phyloP scores from a whole-genome alignment of 2,113 vertebrate species.

The Callopanchax toddi region DNA sequence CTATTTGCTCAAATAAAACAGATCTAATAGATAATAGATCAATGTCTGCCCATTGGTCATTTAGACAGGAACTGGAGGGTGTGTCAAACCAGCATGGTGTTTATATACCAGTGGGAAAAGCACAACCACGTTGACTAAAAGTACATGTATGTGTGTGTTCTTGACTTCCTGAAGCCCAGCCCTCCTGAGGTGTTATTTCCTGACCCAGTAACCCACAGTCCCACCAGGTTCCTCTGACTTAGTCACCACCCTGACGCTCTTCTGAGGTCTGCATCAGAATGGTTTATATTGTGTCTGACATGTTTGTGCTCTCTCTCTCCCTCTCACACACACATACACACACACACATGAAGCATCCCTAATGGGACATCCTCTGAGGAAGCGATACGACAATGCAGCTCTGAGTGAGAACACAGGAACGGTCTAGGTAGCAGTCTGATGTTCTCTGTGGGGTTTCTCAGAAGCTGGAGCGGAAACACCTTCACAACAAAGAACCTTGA shows the following conservation, averaged over 20 bases:
- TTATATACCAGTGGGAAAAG: neutral
- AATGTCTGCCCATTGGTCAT: no score
- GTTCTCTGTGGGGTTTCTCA: constrained; percentile 59
- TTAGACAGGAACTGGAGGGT: no score
- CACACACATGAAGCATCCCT: constrained; percentile 47
- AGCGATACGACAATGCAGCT: constrained; percentile 50
- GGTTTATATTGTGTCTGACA: neutral
- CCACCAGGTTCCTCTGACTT: constrained; percentile 13
- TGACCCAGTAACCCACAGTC: constrained; percentile 23
- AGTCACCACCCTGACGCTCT: constrained; percentile 15
- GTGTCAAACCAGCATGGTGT: no score
- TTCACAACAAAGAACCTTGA: constrained; percentile 65
- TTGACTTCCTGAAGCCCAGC: constrained; percentile 12
- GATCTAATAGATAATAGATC: no score
- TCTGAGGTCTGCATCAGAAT: neutral
- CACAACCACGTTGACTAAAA: constrained; percentile 6
- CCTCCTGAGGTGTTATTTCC: constrained; percentile 51
- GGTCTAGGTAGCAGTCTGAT: constrained; percentile 32
- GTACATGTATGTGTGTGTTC: neutral
- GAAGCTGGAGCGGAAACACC: constrained; percentile 59
- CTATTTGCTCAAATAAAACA: no score
- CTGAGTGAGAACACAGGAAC: constrained; percentile 31
- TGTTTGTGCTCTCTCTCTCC: constrained; percentile 1
- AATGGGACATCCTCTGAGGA: constrained; percentile 72
- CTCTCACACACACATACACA: no score